Conservation (phyloP, 2,113 vertebrate species). For the Formicarius rufipectus region DNA sequence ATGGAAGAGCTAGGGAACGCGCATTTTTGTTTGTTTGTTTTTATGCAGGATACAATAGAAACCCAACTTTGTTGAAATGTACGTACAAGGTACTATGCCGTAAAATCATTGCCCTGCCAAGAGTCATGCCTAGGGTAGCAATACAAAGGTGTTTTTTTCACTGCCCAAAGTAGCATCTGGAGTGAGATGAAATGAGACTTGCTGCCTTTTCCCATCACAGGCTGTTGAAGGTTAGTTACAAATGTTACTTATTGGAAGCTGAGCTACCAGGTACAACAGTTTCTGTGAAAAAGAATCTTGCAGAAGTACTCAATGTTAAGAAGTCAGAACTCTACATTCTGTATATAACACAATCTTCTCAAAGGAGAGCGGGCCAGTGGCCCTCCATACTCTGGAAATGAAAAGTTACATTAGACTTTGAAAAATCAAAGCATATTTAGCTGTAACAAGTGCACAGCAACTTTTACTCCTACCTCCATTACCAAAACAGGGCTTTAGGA, state of each 20-base stretch:
- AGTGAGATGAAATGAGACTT: not conserved
- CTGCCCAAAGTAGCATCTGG: not conserved
- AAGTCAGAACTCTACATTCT: not conserved
- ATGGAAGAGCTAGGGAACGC: not conserved
- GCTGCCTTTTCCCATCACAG: fast-evolving
- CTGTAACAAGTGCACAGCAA: not conserved
- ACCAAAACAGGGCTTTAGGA: not conserved
- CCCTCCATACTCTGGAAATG: not conserved
- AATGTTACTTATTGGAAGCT: not conserved
- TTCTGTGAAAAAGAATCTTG: not conserved
- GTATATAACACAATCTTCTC: not conserved
- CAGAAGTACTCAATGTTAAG: not conserved
- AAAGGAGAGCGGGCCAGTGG: not conserved
- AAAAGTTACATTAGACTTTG: not conserved
- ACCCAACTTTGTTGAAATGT: not conserved
- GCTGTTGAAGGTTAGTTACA: not conserved
- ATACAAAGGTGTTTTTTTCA: not conserved
- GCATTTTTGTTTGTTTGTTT: not conserved
- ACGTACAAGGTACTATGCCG: not conserved
- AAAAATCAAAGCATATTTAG: not conserved
- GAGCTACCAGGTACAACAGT: not conserved
- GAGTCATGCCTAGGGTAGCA: not conserved
- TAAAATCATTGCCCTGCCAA: not conserved
- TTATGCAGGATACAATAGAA: not conserved
- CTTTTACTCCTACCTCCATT: not conserved